These are phyloP conservation scores for Heterotilapia buettikoferi DNA, from an alignment of 2,113 vertebrate species.

Conservation along the genomic window DNA sequence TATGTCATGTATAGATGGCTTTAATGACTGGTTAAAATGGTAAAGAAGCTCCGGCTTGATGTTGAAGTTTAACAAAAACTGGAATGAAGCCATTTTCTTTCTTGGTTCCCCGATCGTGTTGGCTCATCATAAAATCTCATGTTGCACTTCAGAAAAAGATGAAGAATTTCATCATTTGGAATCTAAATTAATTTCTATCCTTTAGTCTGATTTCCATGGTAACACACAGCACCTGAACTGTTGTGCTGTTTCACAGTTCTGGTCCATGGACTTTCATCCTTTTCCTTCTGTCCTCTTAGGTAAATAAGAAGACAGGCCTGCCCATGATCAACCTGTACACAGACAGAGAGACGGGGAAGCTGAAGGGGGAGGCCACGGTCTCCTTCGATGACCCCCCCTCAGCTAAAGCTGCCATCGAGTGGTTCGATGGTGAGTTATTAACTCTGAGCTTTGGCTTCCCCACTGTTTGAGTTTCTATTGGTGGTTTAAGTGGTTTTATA, in stretches of 20 bases:
- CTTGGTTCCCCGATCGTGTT: not conserved
- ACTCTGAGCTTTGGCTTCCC: not conserved
- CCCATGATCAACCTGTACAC: conserved; percentile 95
- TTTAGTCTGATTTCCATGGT: not conserved
- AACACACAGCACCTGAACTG: not conserved
- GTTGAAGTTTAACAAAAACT: not conserved
- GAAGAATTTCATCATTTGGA: not conserved
- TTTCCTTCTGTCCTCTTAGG: conserved; percentile 41
- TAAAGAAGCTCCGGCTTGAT: not conserved
- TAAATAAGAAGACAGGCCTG: conserved; percentile 88
- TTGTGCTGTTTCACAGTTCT: fast-evolving
- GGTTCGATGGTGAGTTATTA: conserved; percentile 81
- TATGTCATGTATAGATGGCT: not conserved
- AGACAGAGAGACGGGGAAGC: conserved; percentile 85
- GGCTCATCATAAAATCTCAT: not conserved
- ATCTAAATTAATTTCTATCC: not conserved
- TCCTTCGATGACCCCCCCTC: conserved; percentile 90
- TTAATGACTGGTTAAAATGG: not conserved
- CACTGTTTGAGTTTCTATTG: not conserved
- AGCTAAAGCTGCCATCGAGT: conserved; percentile 88
- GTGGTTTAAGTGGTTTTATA: not conserved
- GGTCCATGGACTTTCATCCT: not conserved
- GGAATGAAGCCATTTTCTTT: not conserved
- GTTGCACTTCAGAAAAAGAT: not conserved
- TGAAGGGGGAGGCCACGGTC: conserved; percentile 88